Evolutionary conservation across 2,797 vertebrate genomes (phyloP).

Genomic region (Bryconaethiops microstoma): DNA sequence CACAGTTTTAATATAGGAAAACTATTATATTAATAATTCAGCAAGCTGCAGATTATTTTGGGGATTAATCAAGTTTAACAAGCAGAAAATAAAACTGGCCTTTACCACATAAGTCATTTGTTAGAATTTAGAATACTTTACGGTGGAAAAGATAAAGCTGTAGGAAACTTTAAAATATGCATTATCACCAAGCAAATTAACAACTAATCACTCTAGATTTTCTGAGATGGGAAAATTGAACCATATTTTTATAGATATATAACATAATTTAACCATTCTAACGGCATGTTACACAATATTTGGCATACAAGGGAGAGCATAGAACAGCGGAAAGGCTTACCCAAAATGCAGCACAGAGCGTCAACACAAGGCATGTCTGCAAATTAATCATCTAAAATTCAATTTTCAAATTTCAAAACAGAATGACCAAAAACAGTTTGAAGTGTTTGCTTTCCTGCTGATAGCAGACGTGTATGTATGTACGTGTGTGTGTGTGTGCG

Average conservation of each 20-base stretch:
- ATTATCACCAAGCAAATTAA: no score
- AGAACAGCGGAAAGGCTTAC: constrained; percentile 71
- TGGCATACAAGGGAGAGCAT: background rate
- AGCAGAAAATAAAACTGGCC: background rate
- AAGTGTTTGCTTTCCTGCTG: background rate
- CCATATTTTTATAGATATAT: no score
- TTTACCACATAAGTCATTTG: no score
- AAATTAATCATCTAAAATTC: constrained; percentile 48
- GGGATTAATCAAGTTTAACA: background rate
- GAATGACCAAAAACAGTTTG: background rate
- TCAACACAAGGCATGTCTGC: constrained; percentile 83
- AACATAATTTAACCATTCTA: background rate
- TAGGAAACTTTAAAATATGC: no score
- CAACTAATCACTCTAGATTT: no score
- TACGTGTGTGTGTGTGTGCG: constrained; percentile 32
- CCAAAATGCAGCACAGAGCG: constrained; percentile 89
- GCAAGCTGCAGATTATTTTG: background rate
- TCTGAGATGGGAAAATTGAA: no score
- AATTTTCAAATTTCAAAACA: background rate
- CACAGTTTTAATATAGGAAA: background rate
- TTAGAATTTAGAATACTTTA: no score
- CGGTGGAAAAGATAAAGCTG: no score
- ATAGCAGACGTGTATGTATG: background rate
- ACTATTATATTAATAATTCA: background rate
- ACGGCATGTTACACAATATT: background rate